Evolutionary conservation across 1,140 invertebrate genomes (phyloP).

Genomic region (Drosophila ogumai): DNA sequence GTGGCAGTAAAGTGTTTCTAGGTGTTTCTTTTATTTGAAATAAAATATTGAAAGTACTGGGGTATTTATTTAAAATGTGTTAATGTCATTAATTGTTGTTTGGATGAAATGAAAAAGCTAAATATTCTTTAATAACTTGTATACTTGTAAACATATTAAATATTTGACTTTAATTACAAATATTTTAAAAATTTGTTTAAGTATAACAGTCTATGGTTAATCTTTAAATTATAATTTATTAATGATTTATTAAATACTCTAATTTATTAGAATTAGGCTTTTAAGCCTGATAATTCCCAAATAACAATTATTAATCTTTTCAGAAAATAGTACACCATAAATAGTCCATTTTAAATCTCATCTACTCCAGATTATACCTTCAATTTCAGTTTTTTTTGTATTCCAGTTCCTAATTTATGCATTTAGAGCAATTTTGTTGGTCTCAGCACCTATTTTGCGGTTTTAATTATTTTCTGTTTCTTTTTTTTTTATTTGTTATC

Average conservation of each 20-base stretch:
- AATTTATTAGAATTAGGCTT: too few relatives aligned
- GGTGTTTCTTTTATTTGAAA: too few relatives aligned
- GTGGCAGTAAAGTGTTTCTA: not conserved
- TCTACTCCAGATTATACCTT: not conserved
- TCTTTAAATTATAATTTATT: too few relatives aligned
- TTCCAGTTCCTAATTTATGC: slow-evolving; percentile 45
- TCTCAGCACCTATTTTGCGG: slow-evolving; percentile 19
- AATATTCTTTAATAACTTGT: too few relatives aligned
- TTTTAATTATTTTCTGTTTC: slow-evolving; percentile 52
- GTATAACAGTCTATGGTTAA: too few relatives aligned
- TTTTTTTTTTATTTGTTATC: slow-evolving; percentile 10
- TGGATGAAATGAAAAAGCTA: too few relatives aligned
- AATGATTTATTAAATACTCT: not conserved
- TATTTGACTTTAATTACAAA: too few relatives aligned
- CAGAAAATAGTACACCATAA: not conserved
- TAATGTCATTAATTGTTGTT: not conserved
- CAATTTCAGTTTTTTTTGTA: not conserved
- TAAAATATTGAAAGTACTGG: too few relatives aligned
- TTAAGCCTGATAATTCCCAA: not conserved
- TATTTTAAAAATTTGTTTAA: too few relatives aligned
- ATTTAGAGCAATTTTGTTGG: slow-evolving; percentile 22
- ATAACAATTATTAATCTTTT: not conserved
- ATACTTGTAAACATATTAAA: too few relatives aligned
- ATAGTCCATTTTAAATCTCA: not conserved
- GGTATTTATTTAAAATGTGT: too few relatives aligned